Percentiles rank a stretch among this genome's conserved stretches.
These are phyloP conservation scores for Nothobranchius furzeri DNA, from an alignment of 2,113 vertebrate species.

Conservation along the genomic window DNA sequence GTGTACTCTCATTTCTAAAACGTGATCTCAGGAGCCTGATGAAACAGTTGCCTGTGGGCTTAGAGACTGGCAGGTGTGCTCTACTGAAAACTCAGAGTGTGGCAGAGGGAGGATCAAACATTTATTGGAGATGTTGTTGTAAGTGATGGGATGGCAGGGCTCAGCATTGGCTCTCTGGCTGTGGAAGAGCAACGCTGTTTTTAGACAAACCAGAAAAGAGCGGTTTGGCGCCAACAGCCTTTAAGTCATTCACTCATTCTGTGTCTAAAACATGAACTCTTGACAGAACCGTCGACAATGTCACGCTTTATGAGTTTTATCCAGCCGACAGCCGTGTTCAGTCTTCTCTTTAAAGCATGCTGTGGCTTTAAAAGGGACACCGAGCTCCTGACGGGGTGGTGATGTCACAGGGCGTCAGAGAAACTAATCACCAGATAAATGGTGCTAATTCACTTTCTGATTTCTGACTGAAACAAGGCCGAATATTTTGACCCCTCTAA, in stretches of 20 bases:
- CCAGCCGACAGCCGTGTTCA: background rate
- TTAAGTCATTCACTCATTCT: background rate
- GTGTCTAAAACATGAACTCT: background rate
- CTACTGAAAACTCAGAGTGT: too few species aligned
- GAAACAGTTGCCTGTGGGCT: too few species aligned
- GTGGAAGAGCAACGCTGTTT: too few species aligned
- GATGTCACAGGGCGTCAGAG: constrained; percentile 33
- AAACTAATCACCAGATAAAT: constrained; percentile 38
- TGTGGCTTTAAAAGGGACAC: constrained; percentile 1
- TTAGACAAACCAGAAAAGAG: too few species aligned
- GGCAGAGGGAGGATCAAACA: too few species aligned
- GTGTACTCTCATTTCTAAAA: too few species aligned
- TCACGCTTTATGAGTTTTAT: constrained; percentile 28
- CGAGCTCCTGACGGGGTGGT: constrained; percentile 7
- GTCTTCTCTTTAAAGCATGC: background rate
- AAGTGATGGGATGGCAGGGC: too few species aligned
- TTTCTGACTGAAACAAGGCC: constrained; percentile 38
- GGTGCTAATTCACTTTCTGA: constrained; percentile 38
- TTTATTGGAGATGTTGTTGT: too few species aligned
- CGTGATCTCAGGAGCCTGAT: too few species aligned
- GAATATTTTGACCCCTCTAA: constrained; percentile 31
- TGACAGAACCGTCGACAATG: background rate
- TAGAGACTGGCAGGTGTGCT: too few species aligned
- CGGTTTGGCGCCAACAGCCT: too few species aligned
- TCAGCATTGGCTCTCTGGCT: too few species aligned